Base-by-base conservation (phyloP, 1,140 invertebrate genomes). In the Euglossa dilemma region DNA sequence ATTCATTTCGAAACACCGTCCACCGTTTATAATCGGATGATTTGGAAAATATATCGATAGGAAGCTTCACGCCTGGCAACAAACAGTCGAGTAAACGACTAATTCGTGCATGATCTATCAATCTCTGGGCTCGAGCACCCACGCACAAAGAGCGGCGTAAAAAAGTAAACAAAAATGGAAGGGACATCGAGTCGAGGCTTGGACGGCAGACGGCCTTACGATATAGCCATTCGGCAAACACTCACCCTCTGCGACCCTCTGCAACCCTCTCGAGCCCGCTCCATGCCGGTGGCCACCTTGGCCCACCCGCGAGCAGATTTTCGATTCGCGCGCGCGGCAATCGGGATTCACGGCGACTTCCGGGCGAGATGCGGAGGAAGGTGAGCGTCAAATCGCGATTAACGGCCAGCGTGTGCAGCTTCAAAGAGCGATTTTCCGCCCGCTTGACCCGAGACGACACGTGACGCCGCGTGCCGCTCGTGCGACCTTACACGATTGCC, bases 361-460 rank as follows among this genome's bases (percentile, higher is more conserved):
- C 87, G 80, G 54, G 56, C 45, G 63, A 83, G 85, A 88, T 84
- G 76, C 50, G 77, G 61, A 73, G 83, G 64, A 89, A 90, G 89
- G 87, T 89, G 89, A 91, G 90, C 69, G 86, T 88, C 83, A 84
- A 85, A 89, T 89, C 85, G 83, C 88, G 89, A 91, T 91, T 87
- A 89, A 89, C 84, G 67, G 61, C 52, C 63, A 76, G 82, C 87
- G 77, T 57, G 52, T 57, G 52, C 57, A 45, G 87, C 80, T 91
- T 91, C 90, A 91, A 92, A 91, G 91, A 57, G 56, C 87, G 91
- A 92, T 92, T 91, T 92, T 91, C 88, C 91, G 81, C 83, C 66
- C 85, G 90, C 85, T 92, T 91, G 85, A 82, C 45, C 83, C 70
- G 57, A 59, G 77, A 56, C 56, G 64, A 61, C 90, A 85, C 90